Evolutionary conservation across 2,888 invertebrate genomes (phyloP).

Genomic region (Punctoribates punctum): DNA sequence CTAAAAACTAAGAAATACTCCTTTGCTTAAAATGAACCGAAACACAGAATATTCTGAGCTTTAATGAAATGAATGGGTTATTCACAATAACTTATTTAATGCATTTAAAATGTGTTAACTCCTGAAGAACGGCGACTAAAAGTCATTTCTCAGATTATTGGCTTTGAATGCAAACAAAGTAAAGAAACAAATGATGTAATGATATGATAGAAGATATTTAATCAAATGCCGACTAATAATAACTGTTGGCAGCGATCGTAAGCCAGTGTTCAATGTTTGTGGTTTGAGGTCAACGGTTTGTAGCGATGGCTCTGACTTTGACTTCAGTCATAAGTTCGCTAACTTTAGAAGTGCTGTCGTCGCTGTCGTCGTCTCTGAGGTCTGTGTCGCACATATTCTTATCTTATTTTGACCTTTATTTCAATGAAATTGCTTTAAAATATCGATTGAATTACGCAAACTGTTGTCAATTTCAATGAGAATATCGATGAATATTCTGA

Average conservation of each 20-base stretch:
- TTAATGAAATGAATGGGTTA: too few relatives aligned
- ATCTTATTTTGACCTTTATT: not conserved
- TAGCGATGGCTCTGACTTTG: not conserved
- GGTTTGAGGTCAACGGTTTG: conserved; percentile 11
- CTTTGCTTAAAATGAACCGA: too few relatives aligned
- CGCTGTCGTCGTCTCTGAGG: not conserved
- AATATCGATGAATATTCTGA: too few relatives aligned
- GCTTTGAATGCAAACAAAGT: not conserved
- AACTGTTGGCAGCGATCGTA: not conserved
- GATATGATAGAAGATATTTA: not conserved
- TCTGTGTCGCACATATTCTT: not conserved
- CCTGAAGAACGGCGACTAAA: too few relatives aligned
- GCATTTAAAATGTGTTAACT: too few relatives aligned
- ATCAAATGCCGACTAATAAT: conserved; percentile 6
- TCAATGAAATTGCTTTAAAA: not conserved
- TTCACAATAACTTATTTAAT: too few relatives aligned
- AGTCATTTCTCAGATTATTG: not conserved
- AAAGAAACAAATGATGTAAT: not conserved
- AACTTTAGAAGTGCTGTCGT: not conserved
- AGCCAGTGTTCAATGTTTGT: not conserved
- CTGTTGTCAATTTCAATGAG: too few relatives aligned
- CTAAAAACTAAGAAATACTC: too few relatives aligned
- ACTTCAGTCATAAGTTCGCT: not conserved
- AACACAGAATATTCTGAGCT: too few relatives aligned
- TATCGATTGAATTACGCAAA: not conserved